Conservation (phyloP, 2,113 vertebrate species). For the Epinephelus cyanopodus region DNA sequence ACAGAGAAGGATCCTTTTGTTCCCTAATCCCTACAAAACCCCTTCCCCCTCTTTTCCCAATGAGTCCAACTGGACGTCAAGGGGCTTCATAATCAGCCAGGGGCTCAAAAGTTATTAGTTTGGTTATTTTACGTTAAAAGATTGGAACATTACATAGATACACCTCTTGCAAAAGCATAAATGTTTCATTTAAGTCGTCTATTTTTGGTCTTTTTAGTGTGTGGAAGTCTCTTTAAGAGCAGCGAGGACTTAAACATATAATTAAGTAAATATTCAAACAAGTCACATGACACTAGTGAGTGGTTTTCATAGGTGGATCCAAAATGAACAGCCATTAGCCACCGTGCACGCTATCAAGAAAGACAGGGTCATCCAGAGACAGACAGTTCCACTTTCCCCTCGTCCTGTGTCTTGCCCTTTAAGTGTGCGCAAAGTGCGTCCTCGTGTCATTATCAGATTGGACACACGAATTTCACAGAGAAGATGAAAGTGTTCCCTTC, state of each 20-base stretch:
- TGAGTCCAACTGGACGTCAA: conserved; percentile 92
- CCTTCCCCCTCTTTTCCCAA: conserved; percentile 52
- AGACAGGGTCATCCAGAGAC: conserved; percentile 49
- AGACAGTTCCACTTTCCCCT: conserved; percentile 61
- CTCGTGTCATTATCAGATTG: conserved; percentile 80
- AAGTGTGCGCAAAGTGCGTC: conserved; percentile 71
- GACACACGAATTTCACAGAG: conserved; percentile 82
- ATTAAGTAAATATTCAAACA: background rate
- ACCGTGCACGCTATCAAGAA: conserved; percentile 29
- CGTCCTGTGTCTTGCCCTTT: conserved; percentile 50
- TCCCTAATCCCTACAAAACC: conserved; percentile 88
- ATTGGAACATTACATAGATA: conserved; percentile 22
- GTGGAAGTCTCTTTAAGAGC: background rate
- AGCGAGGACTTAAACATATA: background rate
- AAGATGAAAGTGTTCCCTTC: conserved; percentile 80
- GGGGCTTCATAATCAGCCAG: conserved; percentile 77
- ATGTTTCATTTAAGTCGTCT: background rate
- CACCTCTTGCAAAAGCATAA: background rate
- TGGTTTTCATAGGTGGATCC: conserved; percentile 28
- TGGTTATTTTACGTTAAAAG: conserved; percentile 50
- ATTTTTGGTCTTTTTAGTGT: background rate
- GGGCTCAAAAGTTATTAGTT: conserved; percentile 74
- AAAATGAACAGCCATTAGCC: conserved; percentile 21
- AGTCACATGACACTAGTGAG: conserved; percentile 42
- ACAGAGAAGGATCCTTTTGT: conserved; percentile 93